Evolutionary conservation across 2,113 vertebrate genomes (phyloP).

Genomic region (Sciurus niger): DNA sequence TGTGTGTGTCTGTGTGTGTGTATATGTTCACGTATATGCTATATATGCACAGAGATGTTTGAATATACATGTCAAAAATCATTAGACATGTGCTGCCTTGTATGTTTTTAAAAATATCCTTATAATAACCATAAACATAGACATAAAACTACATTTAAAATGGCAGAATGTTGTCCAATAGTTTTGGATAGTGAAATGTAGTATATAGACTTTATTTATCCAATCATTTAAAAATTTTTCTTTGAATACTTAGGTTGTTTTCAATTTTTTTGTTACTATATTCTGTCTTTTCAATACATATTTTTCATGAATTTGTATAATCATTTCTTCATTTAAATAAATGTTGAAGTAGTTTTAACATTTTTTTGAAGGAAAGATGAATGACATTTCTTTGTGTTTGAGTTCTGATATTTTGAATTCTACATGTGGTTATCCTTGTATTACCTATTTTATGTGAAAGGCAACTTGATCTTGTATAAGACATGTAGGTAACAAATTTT

Average conservation of each 20-base stretch:
- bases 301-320: background rate
- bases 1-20: background rate
- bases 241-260: background rate
- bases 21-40: background rate
- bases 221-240: background rate
- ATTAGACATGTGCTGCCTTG: background rate
- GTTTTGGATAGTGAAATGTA: background rate
- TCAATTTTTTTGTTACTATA: background rate
- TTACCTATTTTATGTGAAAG: background rate
- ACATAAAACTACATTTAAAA: background rate
- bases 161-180: background rate
- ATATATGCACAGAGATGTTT: background rate
- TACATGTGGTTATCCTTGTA: background rate
- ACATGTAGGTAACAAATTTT: background rate
- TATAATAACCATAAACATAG: background rate
- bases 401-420: background rate
- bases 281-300: background rate
- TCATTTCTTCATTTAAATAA: slow-evolving; percentile 18
- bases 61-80: background rate
- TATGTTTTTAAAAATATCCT: background rate
- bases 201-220: background rate
- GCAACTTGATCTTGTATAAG: background rate
- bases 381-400: background rate
- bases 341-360: background rate
- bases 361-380: background rate